Percentiles rank a stretch among this genome's conserved stretches.
Evolutionary conservation across 1,140 invertebrate species (phyloP).

Genomic region (Lamellibrachia luymesi): DNA sequence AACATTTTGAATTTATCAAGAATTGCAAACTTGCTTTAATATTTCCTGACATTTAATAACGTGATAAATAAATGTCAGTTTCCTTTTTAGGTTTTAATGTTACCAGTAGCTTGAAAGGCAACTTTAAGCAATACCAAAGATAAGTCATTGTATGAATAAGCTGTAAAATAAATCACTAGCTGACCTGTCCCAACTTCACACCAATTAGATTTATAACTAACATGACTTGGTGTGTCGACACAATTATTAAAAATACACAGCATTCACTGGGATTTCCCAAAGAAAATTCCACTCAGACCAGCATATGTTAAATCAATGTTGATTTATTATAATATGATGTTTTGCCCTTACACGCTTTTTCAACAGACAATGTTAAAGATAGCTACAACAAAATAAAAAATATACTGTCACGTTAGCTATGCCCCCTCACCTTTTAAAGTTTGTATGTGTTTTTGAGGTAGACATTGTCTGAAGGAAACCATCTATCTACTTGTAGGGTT

Average conservation of each 20-base stretch:
- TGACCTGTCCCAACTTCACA: not conserved
- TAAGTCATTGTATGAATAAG: not conserved
- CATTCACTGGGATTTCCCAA: not conserved
- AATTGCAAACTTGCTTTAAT: not conserved
- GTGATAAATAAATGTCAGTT: not conserved
- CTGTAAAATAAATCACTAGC: not conserved
- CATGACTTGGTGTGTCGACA: not conserved
- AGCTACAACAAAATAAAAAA: not conserved
- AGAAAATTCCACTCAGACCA: not conserved
- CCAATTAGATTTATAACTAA: not conserved
- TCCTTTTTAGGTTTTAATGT: not conserved
- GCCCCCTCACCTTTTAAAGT: not conserved
- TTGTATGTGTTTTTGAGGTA: not conserved
- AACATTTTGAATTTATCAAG: not conserved
- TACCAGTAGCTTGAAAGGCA: not conserved
- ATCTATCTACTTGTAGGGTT: too few relatives aligned
- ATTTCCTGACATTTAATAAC: not conserved
- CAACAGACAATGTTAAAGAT: not conserved
- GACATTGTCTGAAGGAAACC: not conserved
- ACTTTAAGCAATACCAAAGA: not conserved
- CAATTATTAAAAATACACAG: not conserved
- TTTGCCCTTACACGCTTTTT: not conserved
- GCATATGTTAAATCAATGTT: too few relatives aligned
- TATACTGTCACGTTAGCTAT: not conserved
- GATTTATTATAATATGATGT: too few relatives aligned